Evolutionary conservation across 2,113 vertebrate genomes (phyloP).

Genomic region (Rhipidura dahli): DNA sequence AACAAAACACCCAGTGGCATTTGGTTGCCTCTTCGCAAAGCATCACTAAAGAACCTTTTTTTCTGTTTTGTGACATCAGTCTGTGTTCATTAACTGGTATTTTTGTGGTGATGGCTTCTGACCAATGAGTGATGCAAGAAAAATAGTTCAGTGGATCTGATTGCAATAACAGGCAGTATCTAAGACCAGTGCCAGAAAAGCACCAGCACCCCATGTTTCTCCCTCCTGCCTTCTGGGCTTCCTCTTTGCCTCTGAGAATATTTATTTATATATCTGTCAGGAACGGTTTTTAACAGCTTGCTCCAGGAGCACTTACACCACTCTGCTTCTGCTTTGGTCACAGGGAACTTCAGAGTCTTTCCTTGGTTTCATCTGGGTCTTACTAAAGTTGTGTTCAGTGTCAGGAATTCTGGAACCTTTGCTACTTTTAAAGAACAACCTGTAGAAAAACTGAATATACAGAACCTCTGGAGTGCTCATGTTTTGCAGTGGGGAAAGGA

Average conservation of each 20-base stretch:
- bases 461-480: not conserved
- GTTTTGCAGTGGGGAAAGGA: not conserved
- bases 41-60: not conserved
- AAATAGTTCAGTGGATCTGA: not conserved
- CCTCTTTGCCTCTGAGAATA: not conserved
- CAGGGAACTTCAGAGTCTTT: not conserved
- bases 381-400: accelerated
- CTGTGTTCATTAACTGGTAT: not conserved
- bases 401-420: not conserved
- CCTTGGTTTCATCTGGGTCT: not conserved
- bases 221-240: not conserved
- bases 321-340: not conserved
- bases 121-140: not conserved
- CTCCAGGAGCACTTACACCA: not conserved
- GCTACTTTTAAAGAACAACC: not conserved
- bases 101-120: not conserved
- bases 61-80: not conserved
- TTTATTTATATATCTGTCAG: accelerated
- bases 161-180: not conserved
- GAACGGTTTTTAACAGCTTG: not conserved
- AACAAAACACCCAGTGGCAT: not conserved
- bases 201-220: not conserved
- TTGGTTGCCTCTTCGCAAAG: not conserved
- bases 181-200: not conserved
- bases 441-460: not conserved